phyloP scores from a whole-genome alignment of 2,113 vertebrate species.

The Hystrix brachyura region DNA sequence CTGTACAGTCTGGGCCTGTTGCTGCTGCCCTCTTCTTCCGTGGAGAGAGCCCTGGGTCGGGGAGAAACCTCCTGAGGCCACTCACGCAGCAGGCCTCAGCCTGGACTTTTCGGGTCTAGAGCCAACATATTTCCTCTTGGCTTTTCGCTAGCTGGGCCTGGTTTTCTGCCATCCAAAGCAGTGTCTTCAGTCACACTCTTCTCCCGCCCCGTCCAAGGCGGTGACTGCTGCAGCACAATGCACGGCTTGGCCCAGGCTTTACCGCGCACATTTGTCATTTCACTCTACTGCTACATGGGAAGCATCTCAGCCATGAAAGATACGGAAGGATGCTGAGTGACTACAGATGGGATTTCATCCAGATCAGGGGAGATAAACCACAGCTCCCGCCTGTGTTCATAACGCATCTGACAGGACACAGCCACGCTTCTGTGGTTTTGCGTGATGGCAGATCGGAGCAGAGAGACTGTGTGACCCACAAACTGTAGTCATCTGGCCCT shows the following conservation, averaged over 20 bases:
- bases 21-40: neutral
- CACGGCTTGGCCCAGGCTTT: neutral
- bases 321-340: neutral
- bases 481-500: neutral
- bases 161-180: conserved; percentile 13
- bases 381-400: neutral
- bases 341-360: neutral
- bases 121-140: conserved; percentile 7
- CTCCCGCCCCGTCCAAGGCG: conserved; percentile 7
- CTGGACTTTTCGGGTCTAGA: neutral
- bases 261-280: neutral
- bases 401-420: neutral
- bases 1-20: neutral
- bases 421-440: neutral
- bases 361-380: neutral
- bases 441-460: neutral
- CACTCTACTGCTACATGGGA: neutral
- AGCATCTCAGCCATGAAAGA: neutral
- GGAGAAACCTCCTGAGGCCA: neutral
- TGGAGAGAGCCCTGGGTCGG: neutral
- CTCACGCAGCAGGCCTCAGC: neutral
- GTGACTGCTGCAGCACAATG: neutral
- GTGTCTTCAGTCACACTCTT: neutral
- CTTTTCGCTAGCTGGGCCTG: conserved; percentile 16
- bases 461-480: neutral